Conservation (phyloP, 2,797 vertebrate genomes). For the Typhlichthys eigenmanni region DNA sequence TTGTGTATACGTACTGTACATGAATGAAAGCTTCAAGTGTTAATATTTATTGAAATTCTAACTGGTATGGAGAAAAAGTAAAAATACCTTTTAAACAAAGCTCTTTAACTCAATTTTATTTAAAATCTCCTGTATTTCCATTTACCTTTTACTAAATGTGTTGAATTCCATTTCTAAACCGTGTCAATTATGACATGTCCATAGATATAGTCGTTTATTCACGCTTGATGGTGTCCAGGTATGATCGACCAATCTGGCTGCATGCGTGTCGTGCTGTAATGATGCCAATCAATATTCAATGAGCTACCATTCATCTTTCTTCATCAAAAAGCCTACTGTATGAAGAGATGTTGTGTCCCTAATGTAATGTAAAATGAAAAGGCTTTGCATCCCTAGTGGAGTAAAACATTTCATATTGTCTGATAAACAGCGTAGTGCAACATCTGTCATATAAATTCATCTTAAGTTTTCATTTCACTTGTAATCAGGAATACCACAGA, state of each 20-base stretch:
- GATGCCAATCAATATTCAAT: too few relatives aligned
- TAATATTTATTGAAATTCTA: slow-evolving; percentile 87
- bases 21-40: slow-evolving; percentile 85
- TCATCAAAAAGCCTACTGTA: too few relatives aligned
- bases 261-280: too few relatives aligned
- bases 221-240: too few relatives aligned
- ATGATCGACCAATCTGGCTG: too few relatives aligned
- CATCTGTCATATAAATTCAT: not conserved
- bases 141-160: not conserved
- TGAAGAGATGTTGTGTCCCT: too few relatives aligned
- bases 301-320: too few relatives aligned
- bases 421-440: slow-evolving; percentile 5
- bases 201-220: too few relatives aligned
- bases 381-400: not conserved
- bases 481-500: slow-evolving; percentile 19
- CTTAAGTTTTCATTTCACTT: not conserved
- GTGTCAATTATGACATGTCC: too few relatives aligned
- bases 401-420: not conserved
- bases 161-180: too few relatives aligned
- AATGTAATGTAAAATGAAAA: too few relatives aligned
- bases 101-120: slow-evolving; percentile 24
- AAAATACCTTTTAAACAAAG: slow-evolving; percentile 58
- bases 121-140: not conserved
- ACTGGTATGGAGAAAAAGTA: slow-evolving; percentile 75
- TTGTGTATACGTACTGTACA: slow-evolving; percentile 78